phyloP scores from a whole-genome alignment of 2,888 invertebrate genomes.

The Drosophila histrio region DNA sequence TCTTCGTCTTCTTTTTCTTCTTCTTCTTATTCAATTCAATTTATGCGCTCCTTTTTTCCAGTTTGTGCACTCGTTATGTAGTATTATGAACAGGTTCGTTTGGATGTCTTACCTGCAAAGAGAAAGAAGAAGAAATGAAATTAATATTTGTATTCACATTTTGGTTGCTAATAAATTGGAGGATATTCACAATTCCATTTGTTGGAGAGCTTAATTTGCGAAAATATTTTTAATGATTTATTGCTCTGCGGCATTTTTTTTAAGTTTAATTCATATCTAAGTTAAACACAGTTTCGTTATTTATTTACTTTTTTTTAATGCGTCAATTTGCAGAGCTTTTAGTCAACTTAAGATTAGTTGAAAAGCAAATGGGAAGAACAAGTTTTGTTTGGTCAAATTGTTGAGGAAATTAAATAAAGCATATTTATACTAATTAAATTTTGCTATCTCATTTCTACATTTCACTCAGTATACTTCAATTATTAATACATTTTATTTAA shows the following conservation, averaged over 20 bases:
- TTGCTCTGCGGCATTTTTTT: not conserved
- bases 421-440: no score
- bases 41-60: slow-evolving; percentile 5
- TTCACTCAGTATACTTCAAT: no score
- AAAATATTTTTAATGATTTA: not conserved
- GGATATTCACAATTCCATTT: not conserved
- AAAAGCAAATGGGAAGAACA: no score
- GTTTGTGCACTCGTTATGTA: not conserved
- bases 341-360: not conserved
- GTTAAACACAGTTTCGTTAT: slow-evolving; percentile 1
- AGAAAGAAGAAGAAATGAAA: slow-evolving; percentile 16
- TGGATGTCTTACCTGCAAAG: slow-evolving; percentile 67
- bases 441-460: no score
- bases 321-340: no score
- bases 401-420: no score
- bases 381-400: no score
- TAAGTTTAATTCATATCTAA: not conserved
- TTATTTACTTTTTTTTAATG: not conserved
- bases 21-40: not conserved
- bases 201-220: not conserved
- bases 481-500: no score
- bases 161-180: slow-evolving; percentile 20
- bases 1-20: not conserved
- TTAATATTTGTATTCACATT: not conserved
- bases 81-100: slow-evolving; percentile 12